phyloP scores from a whole-genome alignment of 2,888 invertebrate genomes.

The Platycnemis pennipes region DNA sequence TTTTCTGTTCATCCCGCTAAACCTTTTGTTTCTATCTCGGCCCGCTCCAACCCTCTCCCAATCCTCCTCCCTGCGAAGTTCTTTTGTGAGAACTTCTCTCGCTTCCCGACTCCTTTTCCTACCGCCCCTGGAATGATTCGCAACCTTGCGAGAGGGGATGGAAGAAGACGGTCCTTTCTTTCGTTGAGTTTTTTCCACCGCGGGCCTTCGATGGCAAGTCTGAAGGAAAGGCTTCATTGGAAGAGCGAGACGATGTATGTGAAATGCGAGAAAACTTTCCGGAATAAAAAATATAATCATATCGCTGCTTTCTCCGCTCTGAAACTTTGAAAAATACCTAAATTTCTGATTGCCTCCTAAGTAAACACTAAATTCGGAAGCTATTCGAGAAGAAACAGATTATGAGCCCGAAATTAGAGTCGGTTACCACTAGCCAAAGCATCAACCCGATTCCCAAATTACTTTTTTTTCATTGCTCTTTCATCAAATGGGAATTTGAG shows the following conservation, averaged over 20 bases:
- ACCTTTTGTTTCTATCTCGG: constrained; percentile 42
- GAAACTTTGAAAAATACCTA: background rate
- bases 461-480: no score
- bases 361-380: no score
- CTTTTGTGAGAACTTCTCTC: constrained; percentile 25
- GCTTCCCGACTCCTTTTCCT: constrained; percentile 6
- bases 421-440: no score
- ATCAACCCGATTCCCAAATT: no score
- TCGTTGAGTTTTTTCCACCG: background rate
- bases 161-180: constrained; percentile 11
- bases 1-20: constrained; percentile 39
- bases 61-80: background rate
- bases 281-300: background rate
- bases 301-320: no score
- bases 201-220: background rate
- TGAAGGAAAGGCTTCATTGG: background rate
- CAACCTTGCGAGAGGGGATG: background rate
- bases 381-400: background rate
- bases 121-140: background rate
- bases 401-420: no score
- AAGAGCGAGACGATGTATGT: background rate
- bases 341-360: no score
- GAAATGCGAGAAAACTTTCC: background rate
- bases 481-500: no score
- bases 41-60: background rate